Conservation (phyloP, 2,888 invertebrate species). For the Calliopum simillimum region DNA sequence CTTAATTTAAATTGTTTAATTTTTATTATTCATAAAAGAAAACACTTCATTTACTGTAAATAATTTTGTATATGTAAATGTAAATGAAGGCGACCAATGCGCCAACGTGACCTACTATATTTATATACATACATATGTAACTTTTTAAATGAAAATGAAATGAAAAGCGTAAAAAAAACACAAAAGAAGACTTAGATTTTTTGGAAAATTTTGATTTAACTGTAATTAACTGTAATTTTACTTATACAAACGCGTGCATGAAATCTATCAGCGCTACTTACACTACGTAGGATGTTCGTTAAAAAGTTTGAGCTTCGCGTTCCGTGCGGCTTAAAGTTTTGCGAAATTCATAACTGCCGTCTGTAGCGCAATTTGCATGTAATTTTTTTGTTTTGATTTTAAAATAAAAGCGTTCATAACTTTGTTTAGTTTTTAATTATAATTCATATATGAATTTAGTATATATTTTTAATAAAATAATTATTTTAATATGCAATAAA, state of each 20-base stretch:
- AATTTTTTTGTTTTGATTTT: neutral
- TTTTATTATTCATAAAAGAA: slow-evolving; percentile 4
- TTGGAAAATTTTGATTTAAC: neutral
- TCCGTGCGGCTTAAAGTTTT: too few relatives aligned
- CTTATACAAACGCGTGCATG: slow-evolving; percentile 1
- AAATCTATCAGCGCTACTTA: too few relatives aligned
- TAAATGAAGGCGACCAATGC: slow-evolving; percentile 22
- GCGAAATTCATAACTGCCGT: too few relatives aligned
- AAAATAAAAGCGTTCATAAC: neutral
- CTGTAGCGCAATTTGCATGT: too few relatives aligned
- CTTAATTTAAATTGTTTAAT: neutral
- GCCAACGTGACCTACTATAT: slow-evolving; percentile 36
- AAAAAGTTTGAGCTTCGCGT: too few relatives aligned
- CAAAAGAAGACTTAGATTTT: slow-evolving; percentile 27
- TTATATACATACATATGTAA: neutral
- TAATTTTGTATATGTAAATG: slow-evolving; percentile 25
- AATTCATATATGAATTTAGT: neutral
- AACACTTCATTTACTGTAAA: slow-evolving; percentile 19
- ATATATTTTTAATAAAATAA: neutral
- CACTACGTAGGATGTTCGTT: too few relatives aligned
- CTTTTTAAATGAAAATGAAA: neutral
- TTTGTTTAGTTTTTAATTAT: too few relatives aligned
- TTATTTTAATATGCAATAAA: neutral
- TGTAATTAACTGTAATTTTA: slow-evolving; percentile 27
- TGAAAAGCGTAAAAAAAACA: too few relatives aligned